Conservation (phyloP, 2,113 vertebrate genomes). For the Hippocampus mohnikei region DNA sequence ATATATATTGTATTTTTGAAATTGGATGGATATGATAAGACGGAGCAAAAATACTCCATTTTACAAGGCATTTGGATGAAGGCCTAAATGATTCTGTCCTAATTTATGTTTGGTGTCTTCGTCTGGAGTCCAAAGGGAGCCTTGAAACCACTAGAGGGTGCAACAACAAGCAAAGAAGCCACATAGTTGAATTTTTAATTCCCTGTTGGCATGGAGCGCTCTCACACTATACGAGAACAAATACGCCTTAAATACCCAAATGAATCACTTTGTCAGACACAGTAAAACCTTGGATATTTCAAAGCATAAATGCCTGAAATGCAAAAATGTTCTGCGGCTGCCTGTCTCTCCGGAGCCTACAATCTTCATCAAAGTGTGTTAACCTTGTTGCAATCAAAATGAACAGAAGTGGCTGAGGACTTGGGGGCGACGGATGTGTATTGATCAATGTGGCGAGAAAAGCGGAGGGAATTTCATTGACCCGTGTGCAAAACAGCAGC, state of each 20-base stretch:
- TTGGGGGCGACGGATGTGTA: conserved; percentile 50
- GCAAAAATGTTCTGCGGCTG: neutral
- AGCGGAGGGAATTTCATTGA: conserved; percentile 66
- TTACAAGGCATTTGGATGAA: neutral
- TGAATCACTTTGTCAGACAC: neutral
- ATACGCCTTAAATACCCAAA: neutral
- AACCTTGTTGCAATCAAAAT: conserved; percentile 18
- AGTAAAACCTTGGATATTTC: neutral
- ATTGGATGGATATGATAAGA: neutral
- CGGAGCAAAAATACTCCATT: neutral
- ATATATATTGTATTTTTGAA: neutral
- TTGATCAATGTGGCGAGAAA: conserved; percentile 54
- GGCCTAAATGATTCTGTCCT: neutral
- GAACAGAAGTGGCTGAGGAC: conserved; percentile 36
- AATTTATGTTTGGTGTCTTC: neutral
- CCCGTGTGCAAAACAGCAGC: conserved; percentile 50
- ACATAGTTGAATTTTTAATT: conserved; percentile 7
- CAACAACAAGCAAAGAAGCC: conserved; percentile 24
- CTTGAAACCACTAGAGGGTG: conserved; percentile 37
- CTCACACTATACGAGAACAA: neutral
- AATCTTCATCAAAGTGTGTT: conserved; percentile 19
- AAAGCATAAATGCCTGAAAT: neutral
- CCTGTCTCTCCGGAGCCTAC: conserved; percentile 12
- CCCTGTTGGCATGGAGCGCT: neutral
- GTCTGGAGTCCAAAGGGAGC: neutral